Percentiles rank a stretch among this genome's conserved stretches.
phyloP scores from a whole-genome alignment of 2,797 vertebrate genomes.

The Scomberomorus guttatus region DNA sequence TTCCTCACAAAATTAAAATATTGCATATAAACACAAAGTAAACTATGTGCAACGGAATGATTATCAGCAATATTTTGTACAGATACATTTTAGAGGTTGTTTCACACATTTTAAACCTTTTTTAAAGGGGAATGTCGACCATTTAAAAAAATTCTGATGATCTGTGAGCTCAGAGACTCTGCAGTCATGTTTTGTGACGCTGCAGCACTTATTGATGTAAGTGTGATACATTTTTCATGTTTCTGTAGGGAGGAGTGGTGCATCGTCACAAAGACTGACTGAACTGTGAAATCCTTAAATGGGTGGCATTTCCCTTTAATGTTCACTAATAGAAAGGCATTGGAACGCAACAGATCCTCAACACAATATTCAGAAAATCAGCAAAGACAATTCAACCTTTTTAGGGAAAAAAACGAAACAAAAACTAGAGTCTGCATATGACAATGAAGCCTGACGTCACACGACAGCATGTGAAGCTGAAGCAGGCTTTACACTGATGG shows the following conservation, averaged over 20 bases:
- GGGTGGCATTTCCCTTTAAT: slow-evolving; percentile 44
- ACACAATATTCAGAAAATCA: slow-evolving; percentile 71
- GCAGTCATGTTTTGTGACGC: not conserved
- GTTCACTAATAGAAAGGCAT: slow-evolving; percentile 72
- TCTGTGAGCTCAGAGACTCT: not conserved
- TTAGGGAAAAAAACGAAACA: not conserved
- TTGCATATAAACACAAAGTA: slow-evolving; percentile 77
- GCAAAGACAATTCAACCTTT: slow-evolving; percentile 41
- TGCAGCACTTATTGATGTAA: not conserved
- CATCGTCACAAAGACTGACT: not conserved
- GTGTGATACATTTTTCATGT: not conserved
- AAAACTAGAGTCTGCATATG: slow-evolving; percentile 26
- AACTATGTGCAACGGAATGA: slow-evolving; percentile 89
- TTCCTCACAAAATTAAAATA: slow-evolving; percentile 81
- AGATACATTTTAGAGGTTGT: slow-evolving; percentile 83
- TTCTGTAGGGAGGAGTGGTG: not conserved
- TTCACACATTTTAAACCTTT: slow-evolving; percentile 63
- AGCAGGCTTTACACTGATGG: slow-evolving; percentile 10
- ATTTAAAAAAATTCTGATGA: not conserved
- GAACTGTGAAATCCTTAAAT: not conserved
- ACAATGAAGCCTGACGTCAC: slow-evolving; percentile 36
- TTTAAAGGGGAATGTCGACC: slow-evolving; percentile 44
- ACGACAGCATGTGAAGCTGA: not conserved
- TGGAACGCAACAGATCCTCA: slow-evolving; percentile 65
- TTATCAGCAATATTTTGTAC: slow-evolving; percentile 86